Percentiles rank a stretch among this genome's conserved stretches.
phyloP scores from a whole-genome alignment of 2,797 vertebrate genomes.

The Limnodromus scolopaceus region DNA sequence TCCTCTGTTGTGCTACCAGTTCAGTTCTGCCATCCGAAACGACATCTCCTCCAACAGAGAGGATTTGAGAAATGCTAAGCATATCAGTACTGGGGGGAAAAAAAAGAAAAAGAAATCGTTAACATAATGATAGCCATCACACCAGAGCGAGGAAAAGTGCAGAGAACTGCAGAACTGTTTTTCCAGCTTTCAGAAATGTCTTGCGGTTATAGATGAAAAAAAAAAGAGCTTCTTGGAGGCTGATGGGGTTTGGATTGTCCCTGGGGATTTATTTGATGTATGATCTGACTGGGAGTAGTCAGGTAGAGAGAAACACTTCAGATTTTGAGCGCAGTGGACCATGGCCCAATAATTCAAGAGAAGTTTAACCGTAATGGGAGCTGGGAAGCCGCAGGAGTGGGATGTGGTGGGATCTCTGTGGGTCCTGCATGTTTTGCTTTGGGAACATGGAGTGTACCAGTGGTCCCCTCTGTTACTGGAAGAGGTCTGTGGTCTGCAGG shows the following conservation, averaged over 20 bases:
- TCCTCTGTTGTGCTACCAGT: rapidly evolving
- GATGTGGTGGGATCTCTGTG: not conserved
- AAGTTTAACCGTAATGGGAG: not conserved
- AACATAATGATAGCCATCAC: not conserved
- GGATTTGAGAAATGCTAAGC: not conserved
- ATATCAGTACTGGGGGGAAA: not conserved
- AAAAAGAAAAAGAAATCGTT: not conserved
- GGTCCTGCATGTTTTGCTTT: not conserved
- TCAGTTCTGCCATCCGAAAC: not conserved
- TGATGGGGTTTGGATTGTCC: not conserved
- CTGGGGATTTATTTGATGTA: conserved; percentile 11
- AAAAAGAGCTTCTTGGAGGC: not conserved
- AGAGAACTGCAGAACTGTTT: not conserved
- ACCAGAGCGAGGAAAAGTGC: not conserved
- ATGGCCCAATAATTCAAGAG: not conserved
- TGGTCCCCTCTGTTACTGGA: rapidly evolving
- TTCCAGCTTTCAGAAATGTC: not conserved
- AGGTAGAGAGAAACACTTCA: not conserved
- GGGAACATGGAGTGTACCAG: not conserved
- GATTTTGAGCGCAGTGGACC: not conserved
- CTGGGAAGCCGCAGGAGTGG: not conserved
- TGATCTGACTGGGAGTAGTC: not conserved
- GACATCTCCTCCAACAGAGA: not conserved
- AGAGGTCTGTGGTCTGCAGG: not conserved
- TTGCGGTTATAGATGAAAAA: not conserved